Base-by-base conservation (phyloP, 2,113 vertebrate genomes). In the Cynopterus brachyotis region DNA sequence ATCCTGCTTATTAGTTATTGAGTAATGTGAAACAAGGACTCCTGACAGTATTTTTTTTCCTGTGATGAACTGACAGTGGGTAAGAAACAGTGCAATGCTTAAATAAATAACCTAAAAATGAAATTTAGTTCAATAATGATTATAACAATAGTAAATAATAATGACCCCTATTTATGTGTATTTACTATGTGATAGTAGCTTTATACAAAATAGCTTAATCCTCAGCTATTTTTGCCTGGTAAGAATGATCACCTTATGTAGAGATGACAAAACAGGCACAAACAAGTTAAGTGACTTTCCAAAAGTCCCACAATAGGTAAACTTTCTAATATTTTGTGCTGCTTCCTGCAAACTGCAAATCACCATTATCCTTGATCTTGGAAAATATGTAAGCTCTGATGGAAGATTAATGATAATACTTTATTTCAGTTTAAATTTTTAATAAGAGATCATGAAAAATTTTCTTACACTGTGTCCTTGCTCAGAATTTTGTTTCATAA, bases 341-440 rank as follows among this genome's bases (percentile, higher is more conserved):
- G 19, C 6, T 53, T 83, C 42, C 28, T 37, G 19, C 64, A 81
- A 76, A 50, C 12, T 50, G 0, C 20, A 89, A 82, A 16, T 94
- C 30, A 40, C 22, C 17, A 66, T 11, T 85, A 53, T 32, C 76
- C 59, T 91, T 70, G 53, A 85, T 42, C 24, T 89, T 72, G 45
- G 7, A 55, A 10, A 91, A 70, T 84, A 30, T 53, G 12, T 64
- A 62, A 84, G 24, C 1, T 81, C 13, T 70, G 40, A 40, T 32
- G 9, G n/a, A 66, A 85, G 9, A 37, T 76, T 81, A 82, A 76
- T 76, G 45, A 35, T 81, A 8, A 32, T 85, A 40, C 4, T 85
- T 89, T 91, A 81, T 91, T 92, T 92, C 37, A 72, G 9, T 11
- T 86, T 94, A 86, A 93, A 91, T 59, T 59, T 96, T 95, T 96